Base-by-base conservation (phyloP, 2,113 vertebrate species). In the Pagrus major region DNA sequence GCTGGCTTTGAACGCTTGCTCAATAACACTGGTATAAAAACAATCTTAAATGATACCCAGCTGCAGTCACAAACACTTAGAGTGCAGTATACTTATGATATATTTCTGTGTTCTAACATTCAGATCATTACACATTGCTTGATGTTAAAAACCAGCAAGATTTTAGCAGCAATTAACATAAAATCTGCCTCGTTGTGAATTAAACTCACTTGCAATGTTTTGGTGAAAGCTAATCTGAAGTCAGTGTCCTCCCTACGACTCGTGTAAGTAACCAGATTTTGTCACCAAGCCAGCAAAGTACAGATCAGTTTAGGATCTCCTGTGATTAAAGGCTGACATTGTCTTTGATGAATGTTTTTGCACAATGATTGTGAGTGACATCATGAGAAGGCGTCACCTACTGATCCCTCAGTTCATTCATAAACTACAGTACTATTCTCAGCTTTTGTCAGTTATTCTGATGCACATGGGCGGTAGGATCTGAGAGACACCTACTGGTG, bases 401-500 rank as follows among this genome's bases (percentile, higher is more conserved):
- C 59, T 72, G 83, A 87, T 75, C 31, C 64, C 79, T 80, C 55
- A 49, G 59, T 89, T 91, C 90, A 93, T 93, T 93, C 92, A 93
- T 90, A 92, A 93, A 94, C 78, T 89, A 2, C 65, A 71, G 60
- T 9, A 23, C 67, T 56, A 29, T 78, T 75, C 52, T 29, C 42
- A 0, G 42, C 35, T 46, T 1, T 41, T 61, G 21, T 39, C 59
- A 29, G 4, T 27, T 5, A 4, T n/a, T 71, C 11, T 67, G 44
- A 39, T 44, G 18, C 74, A 25, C 23, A 44, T 25, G 31, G 68
- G 73, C 54, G 58, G 70, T 86, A 60, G 83, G 81, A 91, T 52
- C 81, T 91, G 76, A 85, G 93, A 91, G 93, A 86, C 93, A 83
- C 86, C 94, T 95, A 87, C 78, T 94, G 94, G 91, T 84, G 64